Evolutionary conservation across 2,113 vertebrate species (phyloP), one percentile per base, ranked within the genome.

Genomic region (Indicator maculatus): DNA sequence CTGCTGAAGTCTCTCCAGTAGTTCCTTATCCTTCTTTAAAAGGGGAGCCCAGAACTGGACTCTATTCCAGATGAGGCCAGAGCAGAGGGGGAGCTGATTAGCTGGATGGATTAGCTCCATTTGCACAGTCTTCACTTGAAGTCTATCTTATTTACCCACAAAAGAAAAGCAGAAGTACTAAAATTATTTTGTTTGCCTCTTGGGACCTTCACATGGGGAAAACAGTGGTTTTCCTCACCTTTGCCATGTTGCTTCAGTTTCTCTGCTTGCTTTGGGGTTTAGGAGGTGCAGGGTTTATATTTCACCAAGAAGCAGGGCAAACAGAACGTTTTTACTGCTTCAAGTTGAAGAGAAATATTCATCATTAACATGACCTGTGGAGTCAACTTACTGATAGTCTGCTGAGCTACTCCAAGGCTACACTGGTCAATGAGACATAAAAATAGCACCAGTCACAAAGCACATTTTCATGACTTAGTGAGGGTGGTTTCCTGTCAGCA

Each of bases 371-470:
- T 84, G 89, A 73, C 74, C 60, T 93, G 61, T 4, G 5, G 58
- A 84, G 67, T 64, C 61, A 86, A 66, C 11, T 58, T 45, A 59
- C 47, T 89, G 69, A 47, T 78, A 18, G 67, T 60, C 64, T 81
- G 39, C 9, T 83, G 58, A 52, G 56, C 81, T 83, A 64, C 74
- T 79, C 83, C 5, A 0, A 59, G 76, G 72, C 59, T 80, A 66
- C 63, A 44, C 93, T 36, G 87, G 66, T 86, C 90, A 92, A 60
- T 94, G 95, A 93, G 73, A 86, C 83, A 83, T 90, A 94, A 94
- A 93, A 94, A 88, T 88, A 94, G 81, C 60, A 96, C 55, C 59
- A 81, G n/a, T 88, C 55, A 93, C 80, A 86, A 73, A 88, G 55
- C 53, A 76, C 55, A 73, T 90, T 91, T 89, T 86, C 39, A 38